phyloP scores from a whole-genome alignment of 2,888 invertebrate species.

The Pimpla rufipes region DNA sequence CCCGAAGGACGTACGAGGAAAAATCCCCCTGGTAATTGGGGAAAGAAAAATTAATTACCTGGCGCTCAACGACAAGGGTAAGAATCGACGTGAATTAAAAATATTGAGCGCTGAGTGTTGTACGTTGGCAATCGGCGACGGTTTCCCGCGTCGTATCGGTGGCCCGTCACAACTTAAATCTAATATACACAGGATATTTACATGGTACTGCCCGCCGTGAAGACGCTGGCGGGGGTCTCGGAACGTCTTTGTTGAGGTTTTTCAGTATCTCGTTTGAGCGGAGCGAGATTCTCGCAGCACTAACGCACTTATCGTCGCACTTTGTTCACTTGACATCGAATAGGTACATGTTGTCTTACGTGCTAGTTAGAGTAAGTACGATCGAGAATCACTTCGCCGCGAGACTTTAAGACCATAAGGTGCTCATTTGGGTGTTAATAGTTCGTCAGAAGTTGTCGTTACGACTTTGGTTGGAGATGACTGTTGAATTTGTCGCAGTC shows the following conservation, averaged over 20 bases:
- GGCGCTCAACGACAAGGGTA: no score
- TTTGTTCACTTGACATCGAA: no score
- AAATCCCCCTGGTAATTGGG: no score
- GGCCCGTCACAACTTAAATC: no score
- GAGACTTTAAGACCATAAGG: not conserved
- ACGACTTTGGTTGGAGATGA: not conserved
- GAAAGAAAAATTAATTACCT: no score
- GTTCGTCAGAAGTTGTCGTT: not conserved
- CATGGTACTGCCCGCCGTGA: not conserved
- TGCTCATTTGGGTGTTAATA: not conserved
- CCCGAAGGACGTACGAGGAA: no score
- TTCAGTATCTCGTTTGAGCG: no score
- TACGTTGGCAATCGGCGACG: no score
- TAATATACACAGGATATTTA: slow-evolving; percentile 9
- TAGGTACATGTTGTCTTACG: not conserved
- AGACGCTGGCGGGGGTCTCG: not conserved
- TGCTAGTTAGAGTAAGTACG: not conserved
- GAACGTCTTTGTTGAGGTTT: not conserved
- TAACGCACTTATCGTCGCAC: not conserved
- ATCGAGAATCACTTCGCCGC: slow-evolving; percentile 20
- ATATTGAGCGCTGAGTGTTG: no score
- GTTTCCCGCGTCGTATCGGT: no score
- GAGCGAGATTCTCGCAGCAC: no score
- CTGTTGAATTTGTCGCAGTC: slow-evolving; percentile 7
- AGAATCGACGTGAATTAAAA: no score